Evolutionary conservation across 1,140 invertebrate genomes (phyloP).

Genomic region (Papilio dardanus): DNA sequence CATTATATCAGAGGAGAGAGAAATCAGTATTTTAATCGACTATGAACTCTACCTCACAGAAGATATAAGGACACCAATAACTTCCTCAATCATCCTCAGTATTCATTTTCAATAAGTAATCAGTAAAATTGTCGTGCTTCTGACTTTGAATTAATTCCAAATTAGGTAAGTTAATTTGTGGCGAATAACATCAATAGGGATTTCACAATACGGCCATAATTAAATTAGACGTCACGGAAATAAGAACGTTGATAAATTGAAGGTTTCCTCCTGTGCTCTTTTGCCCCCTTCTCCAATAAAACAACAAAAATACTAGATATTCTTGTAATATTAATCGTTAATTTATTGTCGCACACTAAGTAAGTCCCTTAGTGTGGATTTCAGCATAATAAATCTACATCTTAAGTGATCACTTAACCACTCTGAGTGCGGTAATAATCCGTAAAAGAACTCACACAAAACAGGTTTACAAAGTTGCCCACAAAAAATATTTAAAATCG

Average conservation of each 20-base stretch:
- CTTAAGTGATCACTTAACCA: no score
- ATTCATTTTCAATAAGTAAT: not conserved
- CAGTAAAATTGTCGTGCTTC: not conserved
- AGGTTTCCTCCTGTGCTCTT: no score
- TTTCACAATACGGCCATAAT: not conserved
- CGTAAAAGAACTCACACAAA: not conserved
- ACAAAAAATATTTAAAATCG: conserved; percentile 5
- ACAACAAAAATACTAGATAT: no score
- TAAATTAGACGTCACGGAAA: not conserved
- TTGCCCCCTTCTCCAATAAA: no score
- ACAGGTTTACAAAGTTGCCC: not conserved
- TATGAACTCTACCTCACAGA: not conserved
- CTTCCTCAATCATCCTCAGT: not conserved
- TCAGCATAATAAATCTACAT: no score
- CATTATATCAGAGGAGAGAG: no score
- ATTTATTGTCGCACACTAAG: no score
- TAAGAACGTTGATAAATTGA: not conserved
- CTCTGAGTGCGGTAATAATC: not conserved
- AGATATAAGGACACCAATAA: not conserved
- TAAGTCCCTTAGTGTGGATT: no score
- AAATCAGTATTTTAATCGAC: no score
- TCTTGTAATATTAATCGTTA: no score
- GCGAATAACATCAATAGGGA: not conserved
- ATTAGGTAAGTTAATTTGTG: not conserved
- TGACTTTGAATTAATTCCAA: not conserved